Conservation (phyloP, 2,888 invertebrate genomes). For the Sericinus montela region DNA sequence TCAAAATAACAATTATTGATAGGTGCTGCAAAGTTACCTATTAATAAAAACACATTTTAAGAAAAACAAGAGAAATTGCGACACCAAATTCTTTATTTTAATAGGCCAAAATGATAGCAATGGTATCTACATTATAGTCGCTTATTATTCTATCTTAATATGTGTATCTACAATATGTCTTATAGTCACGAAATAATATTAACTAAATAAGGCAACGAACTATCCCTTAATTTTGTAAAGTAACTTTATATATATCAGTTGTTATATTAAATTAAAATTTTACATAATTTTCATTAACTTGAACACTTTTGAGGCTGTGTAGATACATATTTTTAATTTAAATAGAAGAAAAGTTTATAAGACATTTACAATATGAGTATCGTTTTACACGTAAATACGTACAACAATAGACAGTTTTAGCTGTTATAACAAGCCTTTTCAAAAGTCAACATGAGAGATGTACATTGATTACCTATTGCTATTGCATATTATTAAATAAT, state of each 20-base stretch:
- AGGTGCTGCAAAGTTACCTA: no score
- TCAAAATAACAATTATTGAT: no score
- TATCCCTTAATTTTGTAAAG: slow-evolving; percentile 69
- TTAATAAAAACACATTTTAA: no score
- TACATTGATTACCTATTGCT: background rate
- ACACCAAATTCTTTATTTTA: slow-evolving; percentile 78
- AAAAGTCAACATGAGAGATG: background rate
- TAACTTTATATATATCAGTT: slow-evolving; percentile 41
- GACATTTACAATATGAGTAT: slow-evolving; percentile 36
- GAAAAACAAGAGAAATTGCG: slow-evolving; percentile 49
- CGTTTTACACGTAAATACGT: slow-evolving; percentile 17
- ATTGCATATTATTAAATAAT: slow-evolving; percentile 6
- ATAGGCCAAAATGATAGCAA: slow-evolving; percentile 76
- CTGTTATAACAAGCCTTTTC: slow-evolving; percentile 13
- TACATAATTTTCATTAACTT: slow-evolving; percentile 44
- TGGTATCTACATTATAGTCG: slow-evolving; percentile 76
- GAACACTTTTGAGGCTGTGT: slow-evolving; percentile 58
- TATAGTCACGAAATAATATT: slow-evolving; percentile 75
- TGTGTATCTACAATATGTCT: slow-evolving; percentile 71
- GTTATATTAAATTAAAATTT: slow-evolving; percentile 44
- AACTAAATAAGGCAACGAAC: slow-evolving; percentile 79
- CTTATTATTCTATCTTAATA: slow-evolving; percentile 66
- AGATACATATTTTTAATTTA: slow-evolving; percentile 31
- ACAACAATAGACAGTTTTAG: slow-evolving; percentile 2
- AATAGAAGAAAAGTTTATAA: slow-evolving; percentile 36